Conservation (phyloP, 2,797 vertebrate genomes). For the Siniperca obscura region DNA sequence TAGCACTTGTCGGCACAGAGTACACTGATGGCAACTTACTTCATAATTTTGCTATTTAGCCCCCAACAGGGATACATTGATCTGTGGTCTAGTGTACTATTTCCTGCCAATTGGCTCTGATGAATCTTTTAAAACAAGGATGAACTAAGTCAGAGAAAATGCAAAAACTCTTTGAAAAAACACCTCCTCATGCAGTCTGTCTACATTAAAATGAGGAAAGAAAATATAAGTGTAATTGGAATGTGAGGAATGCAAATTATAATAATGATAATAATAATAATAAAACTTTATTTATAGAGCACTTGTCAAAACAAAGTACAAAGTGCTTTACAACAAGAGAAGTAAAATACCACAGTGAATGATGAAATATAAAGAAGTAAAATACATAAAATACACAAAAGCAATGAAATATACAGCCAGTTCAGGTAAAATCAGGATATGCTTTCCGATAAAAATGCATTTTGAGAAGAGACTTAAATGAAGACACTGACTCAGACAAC, state of each 20-base stretch:
- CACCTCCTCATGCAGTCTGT: neutral
- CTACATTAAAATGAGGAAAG: constrained; percentile 16
- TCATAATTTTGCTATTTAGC: neutral
- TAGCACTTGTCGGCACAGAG: neutral
- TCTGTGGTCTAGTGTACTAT: neutral
- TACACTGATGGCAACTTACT: neutral
- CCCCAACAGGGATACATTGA: constrained; percentile 8
- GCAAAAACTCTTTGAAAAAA: neutral
- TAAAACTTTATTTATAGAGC: too few relatives aligned
- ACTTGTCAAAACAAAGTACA: too few relatives aligned
- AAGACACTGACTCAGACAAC: too few relatives aligned
- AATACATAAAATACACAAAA: too few relatives aligned
- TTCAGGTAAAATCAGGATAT: too few relatives aligned
- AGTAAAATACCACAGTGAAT: too few relatives aligned
- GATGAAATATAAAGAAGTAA: too few relatives aligned
- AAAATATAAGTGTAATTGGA: constrained; percentile 9
- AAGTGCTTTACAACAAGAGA: too few relatives aligned
- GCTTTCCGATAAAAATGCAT: too few relatives aligned
- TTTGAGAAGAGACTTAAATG: too few relatives aligned
- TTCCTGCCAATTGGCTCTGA: neutral
- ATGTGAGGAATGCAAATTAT: constrained; percentile 15
- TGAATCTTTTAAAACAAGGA: constrained; percentile 1
- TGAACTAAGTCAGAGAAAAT: neutral
- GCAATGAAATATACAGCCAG: too few relatives aligned
- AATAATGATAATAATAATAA: too few relatives aligned